These are phyloP conservation scores for Lithophane socia DNA, from an alignment of 2,888 invertebrate species.

Conservation along the genomic window DNA sequence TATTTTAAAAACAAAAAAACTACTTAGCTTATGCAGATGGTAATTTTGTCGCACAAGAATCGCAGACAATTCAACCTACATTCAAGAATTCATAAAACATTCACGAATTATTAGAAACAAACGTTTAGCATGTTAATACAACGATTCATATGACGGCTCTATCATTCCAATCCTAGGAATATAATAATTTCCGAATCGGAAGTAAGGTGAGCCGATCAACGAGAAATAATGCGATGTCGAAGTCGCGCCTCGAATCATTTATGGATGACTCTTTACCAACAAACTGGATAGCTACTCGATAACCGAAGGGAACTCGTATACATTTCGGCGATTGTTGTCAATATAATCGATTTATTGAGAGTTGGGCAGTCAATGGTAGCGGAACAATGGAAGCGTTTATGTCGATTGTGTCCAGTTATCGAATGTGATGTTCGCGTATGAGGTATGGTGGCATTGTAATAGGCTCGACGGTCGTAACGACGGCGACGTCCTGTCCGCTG, in stretches of 20 bases:
- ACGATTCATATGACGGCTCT: slow-evolving; percentile 80
- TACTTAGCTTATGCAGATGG: slow-evolving; percentile 52
- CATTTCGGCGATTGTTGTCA: slow-evolving; percentile 79
- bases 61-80: slow-evolving; percentile 77
- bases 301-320: slow-evolving; percentile 65
- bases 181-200: slow-evolving; percentile 90
- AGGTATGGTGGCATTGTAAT: slow-evolving; percentile 88
- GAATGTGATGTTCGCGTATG: slow-evolving; percentile 82
- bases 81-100: slow-evolving; percentile 79
- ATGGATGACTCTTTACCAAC: slow-evolving; percentile 80
- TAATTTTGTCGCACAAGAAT: slow-evolving; percentile 56
- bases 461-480: slow-evolving; percentile 89
- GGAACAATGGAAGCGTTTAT: slow-evolving; percentile 78
- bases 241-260: slow-evolving; percentile 88
- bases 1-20: slow-evolving; percentile 49
- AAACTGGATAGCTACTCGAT: slow-evolving; percentile 55
- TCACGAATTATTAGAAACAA: slow-evolving; percentile 80
- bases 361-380: slow-evolving; percentile 81
- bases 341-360: slow-evolving; percentile 71
- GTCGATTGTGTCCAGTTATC: slow-evolving; percentile 74
- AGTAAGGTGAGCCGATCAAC: slow-evolving; percentile 88
- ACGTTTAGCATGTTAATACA: slow-evolving; percentile 81
- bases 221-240: slow-evolving; percentile 88
- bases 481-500: slow-evolving; percentile 90
- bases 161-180: slow-evolving; percentile 85